Base-by-base conservation (phyloP, 1,140 invertebrate species). In the Tetraneura akinire region DNA sequence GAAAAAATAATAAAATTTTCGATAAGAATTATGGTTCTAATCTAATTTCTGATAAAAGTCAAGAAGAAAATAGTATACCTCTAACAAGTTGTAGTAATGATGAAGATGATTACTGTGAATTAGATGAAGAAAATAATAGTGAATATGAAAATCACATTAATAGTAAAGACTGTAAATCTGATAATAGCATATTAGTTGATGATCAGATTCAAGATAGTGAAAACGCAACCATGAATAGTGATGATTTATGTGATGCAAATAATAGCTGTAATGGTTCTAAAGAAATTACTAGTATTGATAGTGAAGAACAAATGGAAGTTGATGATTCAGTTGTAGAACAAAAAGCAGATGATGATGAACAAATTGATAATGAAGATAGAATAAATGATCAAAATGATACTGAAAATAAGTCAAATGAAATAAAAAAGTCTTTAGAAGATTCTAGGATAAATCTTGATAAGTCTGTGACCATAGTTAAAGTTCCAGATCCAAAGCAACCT, bases 1-100 rank as follows among this genome's bases (percentile, higher is more conserved):
- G 87, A 81, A 86, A 86, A 62, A 82, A 84, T 73, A 82, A 81
- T 60, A 83, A 71, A 29, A 80, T 81, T 80, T 82, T 82, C 53
- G 83, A 84, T 14, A 82, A 81, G 13, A 82, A 78, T 23, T 42
- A 45, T 76, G 74, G 2, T 42, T 45, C 55, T 60, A 78, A 23
- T 29, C 16, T 57, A 47, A 78, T 62, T 26, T 62, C 74, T 51
- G 68, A 71, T 71, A 71, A 71, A 71, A 71, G 47, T 71, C 9
- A 4, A 51, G 1, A 49, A 71, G 45, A 51, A 51, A 51, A 6
- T 49, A 49, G 21, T 6, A 71, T 51, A 51, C 29, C 45, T 71
- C 51, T 51, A 45, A 57, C 71, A 14, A 74, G 45, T 10, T 45
- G 81, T 57, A 81, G 82, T 81, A 71, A 78, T 62, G 53, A 73